Percentiles rank a stretch among this genome's conserved stretches.
Evolutionary conservation across 2,113 vertebrate genomes (phyloP).

Genomic region (Anolis sagrei): DNA sequence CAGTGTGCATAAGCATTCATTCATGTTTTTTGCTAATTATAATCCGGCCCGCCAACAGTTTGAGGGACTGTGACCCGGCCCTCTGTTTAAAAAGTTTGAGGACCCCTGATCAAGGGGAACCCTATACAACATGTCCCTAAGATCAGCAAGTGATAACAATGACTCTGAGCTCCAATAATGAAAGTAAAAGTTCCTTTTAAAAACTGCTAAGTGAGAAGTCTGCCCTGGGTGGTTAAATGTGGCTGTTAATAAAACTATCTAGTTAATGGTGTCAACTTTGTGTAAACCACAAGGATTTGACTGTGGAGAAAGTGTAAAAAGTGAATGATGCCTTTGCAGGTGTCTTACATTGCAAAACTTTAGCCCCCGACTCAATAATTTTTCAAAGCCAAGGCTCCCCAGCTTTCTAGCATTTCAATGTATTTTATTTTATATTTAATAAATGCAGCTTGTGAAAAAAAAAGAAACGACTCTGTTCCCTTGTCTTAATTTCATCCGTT

Average conservation of each 20-base stretch:
- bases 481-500: conserved; percentile 74
- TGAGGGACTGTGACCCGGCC: too few relatives aligned
- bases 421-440: conserved; percentile 58
- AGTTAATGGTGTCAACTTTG: conserved; percentile 1
- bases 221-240: conserved; percentile 17
- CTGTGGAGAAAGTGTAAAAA: conserved; percentile 22
- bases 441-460: conserved; percentile 62
- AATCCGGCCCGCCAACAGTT: too few relatives aligned
- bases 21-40: too few relatives aligned
- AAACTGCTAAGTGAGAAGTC: conserved; percentile 32
- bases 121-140: neutral
- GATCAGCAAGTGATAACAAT: neutral
- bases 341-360: conserved; percentile 20
- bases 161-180: neutral
- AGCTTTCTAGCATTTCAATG: conserved; percentile 30
- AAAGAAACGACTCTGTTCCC: conserved; percentile 65
- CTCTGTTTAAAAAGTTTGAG: too few relatives aligned
- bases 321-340: neutral
- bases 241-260: conserved; percentile 57
- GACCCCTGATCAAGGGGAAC: neutral
- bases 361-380: neutral
- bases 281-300: conserved; percentile 52
- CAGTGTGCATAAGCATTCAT: too few relatives aligned
- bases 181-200: conserved; percentile 36
- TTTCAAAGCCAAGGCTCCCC: conserved; percentile 25